Evolutionary conservation across 2,797 vertebrate genomes (phyloP), one percentile per base, ranked within the genome.

Genomic region (Holocentrus rufus): DNA sequence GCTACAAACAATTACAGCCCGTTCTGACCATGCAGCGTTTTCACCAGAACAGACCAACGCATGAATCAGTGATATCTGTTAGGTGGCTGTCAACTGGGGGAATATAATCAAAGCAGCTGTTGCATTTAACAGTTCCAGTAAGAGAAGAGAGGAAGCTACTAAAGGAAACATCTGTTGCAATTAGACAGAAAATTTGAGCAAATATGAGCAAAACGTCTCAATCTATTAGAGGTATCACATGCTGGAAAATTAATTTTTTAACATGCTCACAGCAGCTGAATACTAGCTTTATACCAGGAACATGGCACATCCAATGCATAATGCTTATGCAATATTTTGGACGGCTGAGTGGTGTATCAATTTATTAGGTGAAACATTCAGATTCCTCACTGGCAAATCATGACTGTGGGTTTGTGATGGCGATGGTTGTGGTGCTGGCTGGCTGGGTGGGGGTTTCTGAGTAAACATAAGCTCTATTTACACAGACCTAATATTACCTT

Each of bases 81-180:
- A 69, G 56, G 60, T 65, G 71, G 60, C 67, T 84, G 65, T 87
- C 81, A 83, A 83, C 27, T 65, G 57, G 74, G 68, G 67, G 31
- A 62, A 36, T 18, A 61, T 64, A 81, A 88, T 85, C 65, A 69
- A 77, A 81, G 85, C 86, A 85, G 87, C 81, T 90, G 86, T 74
- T 84, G 70, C 70, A 69, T 75, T 77, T 69, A 77, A 60, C 60
- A 52, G 42, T 30, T 85, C 69, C 54, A 76, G 61, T 58, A 77
- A 70, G 36, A 67, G 42, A 68, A 76, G 39, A 50, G 62, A 79
- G 44, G 65, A 49, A 34, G 54, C 54, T 31, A 61, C 27, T 25
- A 84, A 57, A 74, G 62, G 67, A 83, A 67, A 81, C 77, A 87
- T 84, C 74, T 87, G 81, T 70, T 78, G 70, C 69, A 81, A 79